Evolutionary conservation across 1,140 invertebrate species (phyloP), one percentile per base, ranked within the genome.

Genomic region (Heliconius himera): DNA sequence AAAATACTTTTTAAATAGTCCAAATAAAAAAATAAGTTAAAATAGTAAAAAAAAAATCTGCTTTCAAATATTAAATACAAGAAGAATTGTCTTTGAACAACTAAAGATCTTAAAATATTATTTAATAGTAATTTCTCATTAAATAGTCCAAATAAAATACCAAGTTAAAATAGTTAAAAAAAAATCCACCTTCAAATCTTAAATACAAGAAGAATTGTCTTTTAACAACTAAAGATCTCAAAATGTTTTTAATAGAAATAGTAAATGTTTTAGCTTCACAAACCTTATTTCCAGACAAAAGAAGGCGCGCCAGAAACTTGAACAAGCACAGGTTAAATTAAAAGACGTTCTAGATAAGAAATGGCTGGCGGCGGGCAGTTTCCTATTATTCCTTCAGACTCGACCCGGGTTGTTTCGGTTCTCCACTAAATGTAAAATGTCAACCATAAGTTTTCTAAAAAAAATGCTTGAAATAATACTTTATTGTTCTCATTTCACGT

Each of bases 401-500:
- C 60, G 60, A 66, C 60, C 60, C 60, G 26, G 22, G 60, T 0
- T 29, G 60, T 66, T 29, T 66, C 13, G 60, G 60, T 66, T n/a
- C 60, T 66, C 60, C 11, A 22, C 22, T 66, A 3, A 29, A 29
- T 1, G 22, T 41, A 66, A 76, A 76, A 76, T 41, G n/a, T 26
- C 54, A 51, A 16, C n/a, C 66, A 20, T 46, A 26, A 33, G 70
- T 76, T 70, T 76, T 76, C 3, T 4, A 20, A 3, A 16, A 16
- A 46, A 46, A 46, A 46, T 16, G 3, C 1, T 46, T 46, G 41
- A 13, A 38, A 74, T 11, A 22, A 38, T 66, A 13, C n/a, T 66
- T 76, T 66, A 76, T 29, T 76, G 74, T 76, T 76, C 54, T 51
- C 56, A 41, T 76, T 66, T 66, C 2, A 66, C 8, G 60, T 66